A percentile compares a stretch with the other conserved stretches of the same genome.
phyloP scores from a whole-genome alignment of 2,888 invertebrate genomes.

The Syrista parreyssii region DNA sequence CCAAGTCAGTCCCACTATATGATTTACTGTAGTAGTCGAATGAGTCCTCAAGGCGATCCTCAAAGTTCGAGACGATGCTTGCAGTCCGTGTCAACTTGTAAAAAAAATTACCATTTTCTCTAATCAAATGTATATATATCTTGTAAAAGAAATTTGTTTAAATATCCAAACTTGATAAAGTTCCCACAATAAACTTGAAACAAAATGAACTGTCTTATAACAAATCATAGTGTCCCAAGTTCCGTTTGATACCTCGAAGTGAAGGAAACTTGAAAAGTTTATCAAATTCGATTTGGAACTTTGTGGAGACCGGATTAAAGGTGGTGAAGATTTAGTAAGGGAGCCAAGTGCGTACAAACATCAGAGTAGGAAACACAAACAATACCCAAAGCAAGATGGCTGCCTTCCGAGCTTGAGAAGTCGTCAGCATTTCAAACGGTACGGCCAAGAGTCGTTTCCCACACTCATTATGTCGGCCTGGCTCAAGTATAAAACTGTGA shows the following conservation, averaged over 20 bases:
- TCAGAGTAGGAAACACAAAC: slow-evolving; percentile 22
- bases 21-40: slow-evolving; percentile 21
- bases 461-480: slow-evolving; percentile 23
- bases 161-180: too few species aligned
- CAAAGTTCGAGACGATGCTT: neutral
- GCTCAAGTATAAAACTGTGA: slow-evolving; percentile 23
- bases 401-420: slow-evolving; percentile 9
- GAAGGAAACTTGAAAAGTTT: too few species aligned
- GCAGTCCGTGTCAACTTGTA: too few species aligned
- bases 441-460: slow-evolving; percentile 21
- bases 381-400: slow-evolving; percentile 17
- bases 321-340: neutral
- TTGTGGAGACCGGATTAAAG: too few species aligned
- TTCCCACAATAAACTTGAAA: too few species aligned
- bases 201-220: too few species aligned
- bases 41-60: slow-evolving; percentile 13
- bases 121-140: too few species aligned
- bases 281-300: too few species aligned
- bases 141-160: too few species aligned
- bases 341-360: slow-evolving; percentile 19
- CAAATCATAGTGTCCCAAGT: too few species aligned
- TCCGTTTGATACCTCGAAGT: too few species aligned
- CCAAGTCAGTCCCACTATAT: neutral
- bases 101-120: too few species aligned
- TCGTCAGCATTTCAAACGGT: neutral